Evolutionary conservation across 2,888 invertebrate genomes (phyloP).

Genomic region (Pandemis cinnamomeana): DNA sequence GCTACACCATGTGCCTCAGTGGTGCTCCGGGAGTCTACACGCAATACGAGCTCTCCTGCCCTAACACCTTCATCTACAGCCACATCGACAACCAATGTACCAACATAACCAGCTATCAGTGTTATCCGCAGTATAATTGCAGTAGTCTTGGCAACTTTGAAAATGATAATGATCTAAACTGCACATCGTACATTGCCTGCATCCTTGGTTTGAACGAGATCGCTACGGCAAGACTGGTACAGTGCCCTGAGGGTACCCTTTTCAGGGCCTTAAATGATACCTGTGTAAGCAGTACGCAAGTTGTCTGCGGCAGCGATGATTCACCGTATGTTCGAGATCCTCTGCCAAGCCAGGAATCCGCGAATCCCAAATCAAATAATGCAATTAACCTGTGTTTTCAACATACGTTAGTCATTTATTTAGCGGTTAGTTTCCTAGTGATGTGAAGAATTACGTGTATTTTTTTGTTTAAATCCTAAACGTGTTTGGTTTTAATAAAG

Average conservation of each 20-base stretch:
- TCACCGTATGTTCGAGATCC: conserved; percentile 9
- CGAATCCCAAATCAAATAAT: conserved; percentile 23
- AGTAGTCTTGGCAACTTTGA: conserved; percentile 57
- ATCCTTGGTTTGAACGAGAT: conserved; percentile 58
- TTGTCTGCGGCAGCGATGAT: conserved; percentile 49
- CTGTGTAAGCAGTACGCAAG: conserved; percentile 61
- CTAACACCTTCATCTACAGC: conserved; percentile 66
- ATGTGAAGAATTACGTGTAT: not conserved
- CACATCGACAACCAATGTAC: conserved; percentile 70
- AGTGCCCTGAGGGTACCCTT: conserved; percentile 58
- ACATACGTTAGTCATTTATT: conserved; percentile 21
- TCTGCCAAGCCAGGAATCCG: conserved; percentile 15
- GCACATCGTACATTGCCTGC: conserved; percentile 65
- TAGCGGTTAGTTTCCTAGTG: conserved; percentile 8
- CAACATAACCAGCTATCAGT: conserved; percentile 67
- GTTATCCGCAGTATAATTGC: conserved; percentile 63
- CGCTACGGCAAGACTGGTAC: conserved; percentile 62
- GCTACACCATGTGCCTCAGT: conserved; percentile 71
- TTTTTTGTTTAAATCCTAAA: not conserved
- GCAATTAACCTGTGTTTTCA: conserved; percentile 33
- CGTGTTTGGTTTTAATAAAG: too few relatives aligned
- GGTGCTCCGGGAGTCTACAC: conserved; percentile 58
- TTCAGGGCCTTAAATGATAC: conserved; percentile 52
- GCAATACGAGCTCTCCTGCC: conserved; percentile 68
- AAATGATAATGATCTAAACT: conserved; percentile 51